Evolutionary conservation across 2,797 vertebrate species (phyloP), one percentile per base, ranked within the genome.

Genomic region (Bucorvus abyssinicus): DNA sequence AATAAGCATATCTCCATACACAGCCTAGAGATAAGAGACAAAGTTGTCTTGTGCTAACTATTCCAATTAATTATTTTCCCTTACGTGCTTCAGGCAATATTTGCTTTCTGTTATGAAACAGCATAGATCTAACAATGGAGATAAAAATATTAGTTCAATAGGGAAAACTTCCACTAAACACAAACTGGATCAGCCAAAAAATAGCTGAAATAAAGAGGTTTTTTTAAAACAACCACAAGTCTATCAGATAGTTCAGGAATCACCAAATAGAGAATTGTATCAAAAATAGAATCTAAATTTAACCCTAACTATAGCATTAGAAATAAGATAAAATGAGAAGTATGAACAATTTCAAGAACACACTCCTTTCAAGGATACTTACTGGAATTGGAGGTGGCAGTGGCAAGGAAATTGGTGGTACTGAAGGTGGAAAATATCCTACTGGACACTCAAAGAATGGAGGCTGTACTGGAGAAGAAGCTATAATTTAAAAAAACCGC

Each of bases 391-490:
- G 98, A 81, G 98, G 97, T 61, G 98, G 95, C 21, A 98, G 91
- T 61, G 98, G 98, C 14, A 98, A 85, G 42, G 97, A 91, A 56
- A 98, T 97, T 14, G 97, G 96, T 38, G 97, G 92, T 93, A 97
- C 57, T 55, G 97, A 97, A 84, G 98, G 96, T 93, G 98, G 96
- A 94, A 98, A 97, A 92, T 97, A 98, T 1, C 97, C 98, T 87
- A 97, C 14, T 1, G 97, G 93, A 59, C 97, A 98, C 3, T 98
- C 98, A 44, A 97, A 94, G 67, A 98, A 98, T 21, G 97, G 96
- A 86, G 97, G 97, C 10, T 97, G 98, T 4, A 95, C 96, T 18
- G 99, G 99, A 22, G 99, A 99, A 50, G 98, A 87, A 38, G 98
- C 99, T 99, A 96, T 38, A 96, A 97, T 83, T 81, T 70, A 87